Percentiles rank a stretch among this genome's conserved stretches.
Evolutionary conservation across 1,140 invertebrate species (phyloP).

Genomic region (silkworm (Bombyx mori)): ASM3026992v2 NC_085110.1:12763001-12763500

Average conservation of each 20-base stretch:
- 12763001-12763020: constrained; percentile 45
- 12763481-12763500: neutral
- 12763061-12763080: constrained; percentile 51
- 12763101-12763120: neutral
- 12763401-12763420: constrained; percentile 43
- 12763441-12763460: constrained; percentile 57
- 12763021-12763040: constrained; percentile 57
- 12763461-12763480: constrained; percentile 52
- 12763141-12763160: no score
- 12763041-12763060: constrained; percentile 56
- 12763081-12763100: constrained; percentile 26
- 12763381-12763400: constrained; percentile 59
- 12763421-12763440: constrained; percentile 59
- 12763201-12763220: no score
- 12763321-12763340: constrained; percentile 27
- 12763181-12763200: no score
- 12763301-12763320: constrained; percentile 25
- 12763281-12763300: constrained; percentile 50
- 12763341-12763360: constrained; percentile 43
- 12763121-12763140: no score
- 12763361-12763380: constrained; percentile 60
- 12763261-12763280: no score
- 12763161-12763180: no score
- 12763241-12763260: neutral
- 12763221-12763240: constrained; percentile 4